Conservation (phyloP, 2,797 vertebrate genomes). For the Myotis planiceps region DNA sequence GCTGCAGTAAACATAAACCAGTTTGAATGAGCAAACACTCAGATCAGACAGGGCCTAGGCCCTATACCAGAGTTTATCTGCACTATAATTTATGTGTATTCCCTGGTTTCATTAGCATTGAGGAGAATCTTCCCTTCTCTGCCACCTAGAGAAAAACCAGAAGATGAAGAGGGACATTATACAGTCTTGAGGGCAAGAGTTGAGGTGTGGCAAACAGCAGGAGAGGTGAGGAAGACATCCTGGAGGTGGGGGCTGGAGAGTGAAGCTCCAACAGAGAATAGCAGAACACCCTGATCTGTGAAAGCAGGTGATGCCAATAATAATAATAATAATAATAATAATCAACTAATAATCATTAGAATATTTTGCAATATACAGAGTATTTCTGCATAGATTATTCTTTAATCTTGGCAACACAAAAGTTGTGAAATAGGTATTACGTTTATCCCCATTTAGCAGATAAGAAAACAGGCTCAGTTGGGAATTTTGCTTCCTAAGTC, state of each 20-base stretch:
- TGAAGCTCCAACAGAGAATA: neutral
- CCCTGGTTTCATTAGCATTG: neutral
- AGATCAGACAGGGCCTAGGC: neutral
- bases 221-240: neutral
- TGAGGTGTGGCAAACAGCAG: neutral
- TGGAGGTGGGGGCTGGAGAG: neutral
- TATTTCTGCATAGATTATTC: neutral
- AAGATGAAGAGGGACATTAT: neutral
- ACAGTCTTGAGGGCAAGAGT: neutral
- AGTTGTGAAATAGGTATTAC: neutral
- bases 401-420: neutral
- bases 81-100: neutral
- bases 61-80: neutral
- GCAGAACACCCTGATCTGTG: neutral
- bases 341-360: neutral
- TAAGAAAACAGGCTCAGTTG: neutral
- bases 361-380: neutral
- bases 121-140: neutral
- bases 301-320: neutral
- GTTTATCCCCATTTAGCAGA: neutral
- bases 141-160: neutral
- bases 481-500: neutral
- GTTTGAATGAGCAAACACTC: neutral
- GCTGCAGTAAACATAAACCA: neutral
- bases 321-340: neutral